Percentiles rank a stretch among this genome's conserved stretches.
Conservation (phyloP, 2,113 vertebrate genomes). For the Dicaeum eximium region DNA sequence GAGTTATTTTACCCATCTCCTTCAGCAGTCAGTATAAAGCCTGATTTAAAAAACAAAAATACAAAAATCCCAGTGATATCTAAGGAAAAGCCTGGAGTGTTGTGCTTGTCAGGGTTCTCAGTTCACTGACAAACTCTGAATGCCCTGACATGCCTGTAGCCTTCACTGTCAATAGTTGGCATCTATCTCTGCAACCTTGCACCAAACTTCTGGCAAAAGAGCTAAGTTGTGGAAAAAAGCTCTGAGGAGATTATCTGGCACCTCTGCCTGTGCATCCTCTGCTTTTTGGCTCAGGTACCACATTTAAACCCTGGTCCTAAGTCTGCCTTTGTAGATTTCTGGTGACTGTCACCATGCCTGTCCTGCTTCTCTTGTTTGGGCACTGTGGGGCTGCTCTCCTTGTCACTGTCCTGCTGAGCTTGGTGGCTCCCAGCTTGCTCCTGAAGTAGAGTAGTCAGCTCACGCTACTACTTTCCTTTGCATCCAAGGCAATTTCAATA, state of each 20-base stretch:
- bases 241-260: background rate
- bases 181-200: background rate
- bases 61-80: background rate
- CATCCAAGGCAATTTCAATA: background rate
- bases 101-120: background rate
- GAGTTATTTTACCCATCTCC: background rate
- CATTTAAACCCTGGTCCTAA: background rate
- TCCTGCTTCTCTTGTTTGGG: background rate
- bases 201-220: background rate
- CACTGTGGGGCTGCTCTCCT: background rate
- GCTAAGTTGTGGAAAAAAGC: background rate
- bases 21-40: background rate
- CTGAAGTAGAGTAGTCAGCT: background rate
- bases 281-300: background rate
- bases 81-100: background rate
- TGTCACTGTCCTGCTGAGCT: background rate
- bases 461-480: background rate
- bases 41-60: background rate
- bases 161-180: accelerated
- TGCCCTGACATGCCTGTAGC: background rate
- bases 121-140: background rate
- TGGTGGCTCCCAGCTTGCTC: background rate
- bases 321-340: background rate
- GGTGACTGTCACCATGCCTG: background rate
- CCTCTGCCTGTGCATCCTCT: background rate